Base-by-base conservation (phyloP, 2,797 vertebrate genomes). In the Benthosema pterotum region DNA sequence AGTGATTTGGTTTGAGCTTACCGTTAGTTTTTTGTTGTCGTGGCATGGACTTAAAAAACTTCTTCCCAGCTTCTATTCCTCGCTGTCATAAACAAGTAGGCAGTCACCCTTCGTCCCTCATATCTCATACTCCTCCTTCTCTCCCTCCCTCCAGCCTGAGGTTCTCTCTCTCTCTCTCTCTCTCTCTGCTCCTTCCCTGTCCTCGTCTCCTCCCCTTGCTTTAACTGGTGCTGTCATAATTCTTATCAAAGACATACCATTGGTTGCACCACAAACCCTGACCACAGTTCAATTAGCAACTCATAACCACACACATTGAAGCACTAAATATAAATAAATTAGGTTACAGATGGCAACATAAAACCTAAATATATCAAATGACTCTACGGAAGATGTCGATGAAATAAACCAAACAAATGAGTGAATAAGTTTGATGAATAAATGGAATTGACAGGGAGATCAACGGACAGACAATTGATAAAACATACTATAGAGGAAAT, bases 101-200 rank as follows among this genome's bases (percentile, higher is more conserved):
- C n/a, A 49, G 45, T 46, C 22, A 46, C 67, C 70, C 64, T 70
- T 80, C 63, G 80, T 82, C 83, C 79, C 71, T 71, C 54, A 1
- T 50, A 11, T 1, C 15, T 53, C 60, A 84, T 65, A 78, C 83
- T 86, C 83, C 81, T 83, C 85, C 83, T 69, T 75, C 69, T 53
- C 28, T 25, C 28, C 65, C 62, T 69, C 63, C 69, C 58, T 63
- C 63, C 9, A 46, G 53, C 72, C 50, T 50, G 8, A 59, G 54
- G 64, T 43, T 12, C 52, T 48, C 42, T 16, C 58, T 16, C 53
- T 15, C 50, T 15, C 59, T 69, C 66, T 52, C 57, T 79, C 32
- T 8, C 32, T 9, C 32, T 79, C 68, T 65, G 63, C 68, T 43
- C 71, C 63, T 65, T 60, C 60, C 63, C 63, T 60, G 3, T 59